A percentile compares a stretch with the other conserved stretches of the same genome.
Evolutionary conservation across 2,113 vertebrate genomes (phyloP).

Genomic region (Podocnemis expansa): DNA sequence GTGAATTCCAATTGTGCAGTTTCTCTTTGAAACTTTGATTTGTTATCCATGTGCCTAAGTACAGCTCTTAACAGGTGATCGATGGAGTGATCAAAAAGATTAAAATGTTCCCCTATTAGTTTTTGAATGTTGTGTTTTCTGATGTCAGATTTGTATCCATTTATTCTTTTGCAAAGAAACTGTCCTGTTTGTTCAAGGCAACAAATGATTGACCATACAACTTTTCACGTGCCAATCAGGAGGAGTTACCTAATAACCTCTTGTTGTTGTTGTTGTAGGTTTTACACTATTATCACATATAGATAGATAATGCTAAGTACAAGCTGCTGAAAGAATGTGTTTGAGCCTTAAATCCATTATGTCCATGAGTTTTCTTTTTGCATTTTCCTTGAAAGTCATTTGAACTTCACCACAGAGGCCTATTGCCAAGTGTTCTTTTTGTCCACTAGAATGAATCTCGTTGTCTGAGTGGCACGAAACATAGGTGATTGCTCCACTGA

Average conservation of each 20-base stretch:
- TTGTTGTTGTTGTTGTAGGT: neutral
- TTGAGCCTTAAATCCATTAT: constrained; percentile 3
- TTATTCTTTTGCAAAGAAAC: too few relatives aligned
- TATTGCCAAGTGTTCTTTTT: neutral
- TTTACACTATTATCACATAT: neutral
- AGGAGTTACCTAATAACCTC: neutral
- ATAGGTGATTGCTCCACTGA: neutral
- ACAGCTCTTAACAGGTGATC: too few relatives aligned
- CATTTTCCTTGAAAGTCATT: neutral
- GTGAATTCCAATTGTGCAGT: too few relatives aligned
- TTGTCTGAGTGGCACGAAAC: neutral
- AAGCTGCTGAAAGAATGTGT: neutral
- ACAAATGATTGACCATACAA: neutral
- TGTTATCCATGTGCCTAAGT: too few relatives aligned
- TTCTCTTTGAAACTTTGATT: too few relatives aligned
- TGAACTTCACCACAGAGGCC: neutral
- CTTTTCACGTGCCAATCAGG: neutral
- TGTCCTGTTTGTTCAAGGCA: too few relatives aligned
- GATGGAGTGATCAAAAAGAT: too few relatives aligned
- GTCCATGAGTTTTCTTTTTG: neutral
- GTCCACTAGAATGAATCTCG: neutral
- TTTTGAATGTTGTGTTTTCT: too few relatives aligned
- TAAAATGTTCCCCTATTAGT: too few relatives aligned
- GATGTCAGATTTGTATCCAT: too few relatives aligned
- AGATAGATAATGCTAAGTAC: neutral